Conservation (phyloP, 1,140 invertebrate genomes). For the Ostrea denselamellosa region DNA sequence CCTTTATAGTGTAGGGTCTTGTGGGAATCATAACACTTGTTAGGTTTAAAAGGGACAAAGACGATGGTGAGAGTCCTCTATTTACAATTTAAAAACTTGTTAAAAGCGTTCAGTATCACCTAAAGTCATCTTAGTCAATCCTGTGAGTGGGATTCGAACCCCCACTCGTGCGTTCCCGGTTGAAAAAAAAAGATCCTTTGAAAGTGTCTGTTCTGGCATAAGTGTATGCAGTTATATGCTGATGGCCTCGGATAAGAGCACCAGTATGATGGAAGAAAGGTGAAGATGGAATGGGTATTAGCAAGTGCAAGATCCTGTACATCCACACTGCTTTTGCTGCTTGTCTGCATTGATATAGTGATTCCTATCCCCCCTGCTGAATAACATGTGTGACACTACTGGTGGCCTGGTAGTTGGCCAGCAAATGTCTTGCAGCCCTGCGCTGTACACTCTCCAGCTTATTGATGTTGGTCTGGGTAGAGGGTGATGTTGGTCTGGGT, state of each 20-base stretch:
- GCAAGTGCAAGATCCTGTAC: not conserved
- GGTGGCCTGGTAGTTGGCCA: not conserved
- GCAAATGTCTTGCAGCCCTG: too few species aligned
- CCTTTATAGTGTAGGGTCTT: too few species aligned
- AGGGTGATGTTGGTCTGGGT: not conserved
- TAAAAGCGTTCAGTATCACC: too few species aligned
- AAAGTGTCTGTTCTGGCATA: conserved; percentile 15
- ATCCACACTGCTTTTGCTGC: not conserved
- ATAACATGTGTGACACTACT: not conserved
- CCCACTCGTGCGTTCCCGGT: not conserved
- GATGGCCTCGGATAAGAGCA: not conserved
- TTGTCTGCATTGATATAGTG: not conserved
- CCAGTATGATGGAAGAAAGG: not conserved
- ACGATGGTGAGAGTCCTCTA: too few species aligned
- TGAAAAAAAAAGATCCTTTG: not conserved
- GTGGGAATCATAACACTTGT: too few species aligned
- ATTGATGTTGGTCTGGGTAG: too few species aligned
- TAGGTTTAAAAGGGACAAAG: too few species aligned
- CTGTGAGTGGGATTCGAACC: too few species aligned
- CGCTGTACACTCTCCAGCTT: too few species aligned
- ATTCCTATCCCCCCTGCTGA: not conserved
- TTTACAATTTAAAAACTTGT: too few species aligned
- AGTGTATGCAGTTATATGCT: not conserved
- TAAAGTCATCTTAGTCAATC: too few species aligned
- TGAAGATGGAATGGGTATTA: not conserved